phyloP scores from a whole-genome alignment of 1,140 invertebrate species.

The Drosophila micromelanica region DNA sequence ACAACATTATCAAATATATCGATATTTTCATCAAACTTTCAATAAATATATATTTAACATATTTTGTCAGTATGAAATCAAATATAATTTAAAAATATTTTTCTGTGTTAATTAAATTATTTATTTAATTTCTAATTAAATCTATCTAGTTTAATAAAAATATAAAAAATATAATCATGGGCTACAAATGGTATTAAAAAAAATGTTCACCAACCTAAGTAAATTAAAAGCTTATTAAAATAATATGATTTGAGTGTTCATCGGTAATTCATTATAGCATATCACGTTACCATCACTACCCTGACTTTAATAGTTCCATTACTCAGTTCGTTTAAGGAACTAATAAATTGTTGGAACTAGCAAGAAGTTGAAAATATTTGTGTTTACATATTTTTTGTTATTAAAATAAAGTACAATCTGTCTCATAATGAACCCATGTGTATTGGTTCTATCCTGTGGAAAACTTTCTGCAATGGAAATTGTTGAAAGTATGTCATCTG shows the following conservation, averaged over 20 bases:
- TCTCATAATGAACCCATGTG: slow-evolving; percentile 49
- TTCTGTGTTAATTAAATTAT: too few relatives aligned
- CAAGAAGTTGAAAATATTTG: neutral
- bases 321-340: slow-evolving; percentile 6
- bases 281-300: neutral
- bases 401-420: neutral
- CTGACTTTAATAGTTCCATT: too few relatives aligned
- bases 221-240: too few relatives aligned
- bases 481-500: slow-evolving; percentile 45
- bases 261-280: too few relatives aligned
- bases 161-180: too few relatives aligned
- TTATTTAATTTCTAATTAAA: too few relatives aligned
- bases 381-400: slow-evolving; percentile 28
- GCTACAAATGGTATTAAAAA: too few relatives aligned
- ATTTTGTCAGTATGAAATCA: neutral
- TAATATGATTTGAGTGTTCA: too few relatives aligned
- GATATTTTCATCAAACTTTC: neutral
- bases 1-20: slow-evolving; percentile 5
- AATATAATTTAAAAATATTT: neutral
- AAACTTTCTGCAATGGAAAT: slow-evolving; percentile 39
- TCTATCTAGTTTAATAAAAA: too few relatives aligned
- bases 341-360: neutral
- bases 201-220: too few relatives aligned
- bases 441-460: slow-evolving; percentile 54
- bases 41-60: neutral